phyloP scores from a whole-genome alignment of 2,888 invertebrate genomes.

The Dysmachus trigonus region DNA sequence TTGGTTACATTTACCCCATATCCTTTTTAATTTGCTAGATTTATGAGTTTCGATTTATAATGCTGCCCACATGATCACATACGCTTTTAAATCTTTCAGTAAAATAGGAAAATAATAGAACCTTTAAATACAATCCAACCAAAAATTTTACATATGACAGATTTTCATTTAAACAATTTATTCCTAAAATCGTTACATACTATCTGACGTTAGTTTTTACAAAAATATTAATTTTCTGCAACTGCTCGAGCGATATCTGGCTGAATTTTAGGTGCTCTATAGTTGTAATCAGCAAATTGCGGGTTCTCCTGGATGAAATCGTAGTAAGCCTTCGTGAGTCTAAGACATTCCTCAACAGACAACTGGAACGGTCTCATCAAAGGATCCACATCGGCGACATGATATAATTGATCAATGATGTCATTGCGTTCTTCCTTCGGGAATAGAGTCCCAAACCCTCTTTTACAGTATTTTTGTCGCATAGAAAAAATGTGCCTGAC shows the following conservation, averaged over 20 bases:
- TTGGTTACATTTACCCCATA: too few species aligned
- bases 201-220: neutral
- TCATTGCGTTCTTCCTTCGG: slow-evolving; percentile 75
- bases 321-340: slow-evolving; percentile 80
- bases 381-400: slow-evolving; percentile 76
- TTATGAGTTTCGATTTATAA: too few species aligned
- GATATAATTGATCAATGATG: slow-evolving; percentile 73
- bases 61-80: too few species aligned
- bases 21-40: too few species aligned
- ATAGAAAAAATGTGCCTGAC: slow-evolving; percentile 85
- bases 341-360: slow-evolving; percentile 79
- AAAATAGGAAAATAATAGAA: too few species aligned
- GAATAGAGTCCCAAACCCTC: slow-evolving; percentile 78
- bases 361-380: slow-evolving; percentile 76
- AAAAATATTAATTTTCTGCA: neutral
- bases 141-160: neutral
- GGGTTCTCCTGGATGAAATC: slow-evolving; percentile 75
- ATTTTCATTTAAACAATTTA: neutral
- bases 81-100: too few species aligned
- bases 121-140: too few species aligned
- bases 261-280: slow-evolving; percentile 67
- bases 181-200: neutral
- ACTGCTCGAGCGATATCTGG: neutral
- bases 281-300: slow-evolving; percentile 74
- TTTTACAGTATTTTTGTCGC: slow-evolving; percentile 83